These are phyloP conservation scores for Ptilorrhoa leucosticta DNA, from an alignment of 2,113 vertebrate genomes.

Conservation along the genomic window DNA sequence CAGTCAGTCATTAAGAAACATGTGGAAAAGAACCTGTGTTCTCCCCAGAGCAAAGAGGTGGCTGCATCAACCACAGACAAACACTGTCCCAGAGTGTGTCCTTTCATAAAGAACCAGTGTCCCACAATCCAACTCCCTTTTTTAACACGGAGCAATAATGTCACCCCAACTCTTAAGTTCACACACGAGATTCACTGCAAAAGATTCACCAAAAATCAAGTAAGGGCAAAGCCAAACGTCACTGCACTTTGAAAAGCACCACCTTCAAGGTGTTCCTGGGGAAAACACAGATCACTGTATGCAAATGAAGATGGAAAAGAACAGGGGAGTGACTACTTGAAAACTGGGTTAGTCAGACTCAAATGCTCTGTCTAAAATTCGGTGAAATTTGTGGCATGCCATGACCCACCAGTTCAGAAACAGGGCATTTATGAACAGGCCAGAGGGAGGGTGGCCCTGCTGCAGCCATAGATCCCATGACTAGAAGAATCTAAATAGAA, in stretches of 20 bases:
- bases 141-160: neutral
- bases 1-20: neutral
- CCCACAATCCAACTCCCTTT: neutral
- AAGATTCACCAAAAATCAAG: neutral
- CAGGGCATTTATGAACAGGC: neutral
- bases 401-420: neutral
- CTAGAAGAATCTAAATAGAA: neutral
- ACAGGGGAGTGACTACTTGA: neutral
- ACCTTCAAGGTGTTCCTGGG: neutral
- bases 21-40: neutral
- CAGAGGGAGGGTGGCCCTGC: neutral
- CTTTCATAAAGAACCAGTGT: neutral
- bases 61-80: neutral
- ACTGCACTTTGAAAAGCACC: neutral
- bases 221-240: neutral
- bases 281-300: neutral
- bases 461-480: neutral
- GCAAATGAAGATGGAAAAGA: neutral
- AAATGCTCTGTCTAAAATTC: neutral
- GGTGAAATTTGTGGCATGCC: neutral
- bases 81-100: neutral
- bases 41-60: constrained; percentile 7
- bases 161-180: neutral
- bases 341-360: neutral
- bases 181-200: neutral